Evolutionary conservation across 2,113 vertebrate genomes (phyloP), one percentile per base, ranked within the genome.

Genomic region (Noturus placidus): DNA sequence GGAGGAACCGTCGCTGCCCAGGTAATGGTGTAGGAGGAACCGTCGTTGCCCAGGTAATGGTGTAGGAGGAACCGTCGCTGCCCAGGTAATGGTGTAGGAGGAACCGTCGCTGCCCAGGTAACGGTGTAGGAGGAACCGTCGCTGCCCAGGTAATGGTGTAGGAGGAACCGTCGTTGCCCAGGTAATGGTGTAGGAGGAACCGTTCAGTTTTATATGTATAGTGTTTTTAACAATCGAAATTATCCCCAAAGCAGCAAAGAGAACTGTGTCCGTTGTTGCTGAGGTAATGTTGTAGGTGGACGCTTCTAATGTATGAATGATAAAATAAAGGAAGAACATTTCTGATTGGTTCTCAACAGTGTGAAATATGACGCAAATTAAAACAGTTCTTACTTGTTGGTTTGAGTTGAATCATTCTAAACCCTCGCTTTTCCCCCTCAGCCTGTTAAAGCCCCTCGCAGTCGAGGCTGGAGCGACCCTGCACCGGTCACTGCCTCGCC

Each of bases 401-500:
- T 77, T 77, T 52, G 7, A 30, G 5, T 8, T 30, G 27, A 33
- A 79, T 30, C 6, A 17, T 25, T 61, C 22, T 5, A 80, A 33
- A 20, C 30, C 33, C 0, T 84, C 7, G 70, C 63, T 7, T 7
- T 78, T 54, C 84, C 22, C 54, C 85, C 86, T 61, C 92, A 98
- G 96, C 54, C 77, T 38, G 19, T 90, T 35, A 95, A 93, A 52
- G 86, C 78, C 4, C 89, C 92, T 52, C 96, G 94, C 90, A 97
- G 96, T 92, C 90, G 81, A 74, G 87, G 93, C 82, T 99, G 97
- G 97, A 94, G 93, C 38, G 92, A 93, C 57, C 92, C 63, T 0
- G 19, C 22, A 5, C 87, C 80, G 65, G 89, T 88, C n/a, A 89
- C 65, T 10, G 79, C 81, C 15, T 42, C 87, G 6, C 20, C 56